Percentiles rank a stretch among this genome's conserved stretches.
These are phyloP conservation scores for Alsophila aescularia DNA, from an alignment of 2,888 invertebrate genomes.

Conservation along the genomic window DNA sequence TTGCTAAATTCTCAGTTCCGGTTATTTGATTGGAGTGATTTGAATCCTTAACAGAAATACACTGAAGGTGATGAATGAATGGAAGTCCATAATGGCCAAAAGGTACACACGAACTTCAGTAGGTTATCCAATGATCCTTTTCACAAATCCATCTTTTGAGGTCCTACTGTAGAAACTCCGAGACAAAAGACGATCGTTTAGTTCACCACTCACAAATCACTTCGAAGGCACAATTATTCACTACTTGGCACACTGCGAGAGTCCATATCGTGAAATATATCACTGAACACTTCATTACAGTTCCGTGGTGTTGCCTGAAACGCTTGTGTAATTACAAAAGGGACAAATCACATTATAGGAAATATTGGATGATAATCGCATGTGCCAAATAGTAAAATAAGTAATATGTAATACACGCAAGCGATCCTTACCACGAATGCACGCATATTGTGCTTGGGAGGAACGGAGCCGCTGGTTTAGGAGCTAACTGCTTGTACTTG, in stretches of 20 bases:
- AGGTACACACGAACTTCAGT: constrained; percentile 12
- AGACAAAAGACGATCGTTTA: constrained; percentile 2
- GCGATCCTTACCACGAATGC: constrained; percentile 78
- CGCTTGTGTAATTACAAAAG: constrained; percentile 35
- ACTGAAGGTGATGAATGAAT: constrained; percentile 8
- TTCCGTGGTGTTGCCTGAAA: constrained; percentile 48
- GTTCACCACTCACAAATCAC: constrained; percentile 35
- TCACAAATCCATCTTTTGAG: constrained; percentile 17
- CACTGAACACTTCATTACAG: constrained; percentile 69
- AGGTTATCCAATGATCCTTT: constrained; percentile 8
- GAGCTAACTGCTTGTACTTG: constrained; percentile 53
- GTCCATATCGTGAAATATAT: constrained; percentile 36
- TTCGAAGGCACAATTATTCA: constrained; percentile 44
- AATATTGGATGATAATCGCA: constrained; percentile 53
- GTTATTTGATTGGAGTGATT: constrained; percentile 6
- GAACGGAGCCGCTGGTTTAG: constrained; percentile 46
- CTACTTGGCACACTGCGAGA: constrained; percentile 58
- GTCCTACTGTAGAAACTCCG: constrained; percentile 16
- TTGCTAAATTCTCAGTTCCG: background rate
- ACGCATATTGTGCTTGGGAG: constrained; percentile 75
- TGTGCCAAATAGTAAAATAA: constrained; percentile 61
- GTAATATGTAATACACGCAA: constrained; percentile 46
- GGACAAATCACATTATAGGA: constrained; percentile 39
- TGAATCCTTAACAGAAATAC: constrained; percentile 7
- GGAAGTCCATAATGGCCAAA: background rate